A percentile compares a stretch with the other conserved stretches of the same genome.
These are phyloP conservation scores for Panulirus ornatus DNA, from an alignment of 1,140 invertebrate species.

Conservation along the genomic window DNA sequence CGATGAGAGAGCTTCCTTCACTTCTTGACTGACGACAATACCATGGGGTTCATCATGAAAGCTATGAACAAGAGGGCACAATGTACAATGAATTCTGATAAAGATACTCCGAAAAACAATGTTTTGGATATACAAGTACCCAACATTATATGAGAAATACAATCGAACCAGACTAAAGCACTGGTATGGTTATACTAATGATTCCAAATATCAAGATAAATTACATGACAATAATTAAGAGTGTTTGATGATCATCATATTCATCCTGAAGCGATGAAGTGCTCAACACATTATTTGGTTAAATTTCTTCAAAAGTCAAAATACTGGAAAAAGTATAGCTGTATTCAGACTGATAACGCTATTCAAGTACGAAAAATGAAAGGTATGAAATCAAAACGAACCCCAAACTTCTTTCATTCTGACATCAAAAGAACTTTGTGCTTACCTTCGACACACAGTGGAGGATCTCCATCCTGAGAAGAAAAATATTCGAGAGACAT, in stretches of 20 bases:
- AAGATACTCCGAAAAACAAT: background rate
- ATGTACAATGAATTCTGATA: background rate
- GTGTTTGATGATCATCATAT: background rate
- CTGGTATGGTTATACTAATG: background rate
- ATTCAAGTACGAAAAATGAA: background rate
- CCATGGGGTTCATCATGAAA: background rate
- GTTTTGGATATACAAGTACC: too few species aligned
- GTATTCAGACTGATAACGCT: background rate
- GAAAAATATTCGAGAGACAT: background rate
- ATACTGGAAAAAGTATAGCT: background rate
- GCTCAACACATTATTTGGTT: too few species aligned
- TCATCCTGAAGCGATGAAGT: too few species aligned
- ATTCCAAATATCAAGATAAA: too few species aligned
- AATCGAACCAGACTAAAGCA: background rate
- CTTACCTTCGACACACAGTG: background rate
- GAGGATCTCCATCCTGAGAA: background rate
- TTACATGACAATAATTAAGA: too few species aligned
- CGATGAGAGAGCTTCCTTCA: slow-evolving; percentile 80
- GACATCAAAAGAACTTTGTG: background rate
- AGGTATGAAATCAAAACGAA: background rate
- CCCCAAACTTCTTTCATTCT: background rate
- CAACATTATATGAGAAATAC: too few species aligned
- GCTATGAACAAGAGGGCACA: too few species aligned
- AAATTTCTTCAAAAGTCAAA: too few species aligned
- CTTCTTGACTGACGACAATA: slow-evolving; percentile 54